These are phyloP conservation scores for Hephaestus fuliginosus DNA, from an alignment of 2,797 vertebrate species.

Conservation along the genomic window DNA sequence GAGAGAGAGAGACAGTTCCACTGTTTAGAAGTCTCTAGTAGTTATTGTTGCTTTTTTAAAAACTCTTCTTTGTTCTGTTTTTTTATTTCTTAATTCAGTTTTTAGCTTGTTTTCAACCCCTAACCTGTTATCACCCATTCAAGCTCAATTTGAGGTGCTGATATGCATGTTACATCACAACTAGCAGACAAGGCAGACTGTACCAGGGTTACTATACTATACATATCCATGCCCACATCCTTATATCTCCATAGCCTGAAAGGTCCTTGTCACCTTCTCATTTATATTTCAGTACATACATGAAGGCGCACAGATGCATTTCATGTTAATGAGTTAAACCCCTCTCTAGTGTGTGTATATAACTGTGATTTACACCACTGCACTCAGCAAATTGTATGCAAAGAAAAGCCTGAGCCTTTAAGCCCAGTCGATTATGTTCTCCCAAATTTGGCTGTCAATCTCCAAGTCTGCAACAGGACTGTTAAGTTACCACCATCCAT, in stretches of 20 bases:
- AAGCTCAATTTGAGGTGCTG: not conserved
- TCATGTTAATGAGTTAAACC: no score
- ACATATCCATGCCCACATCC: not conserved
- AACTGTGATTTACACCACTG: constrained; percentile 79
- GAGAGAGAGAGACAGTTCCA: no score
- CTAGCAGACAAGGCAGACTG: not conserved
- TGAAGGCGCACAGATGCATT: not conserved
- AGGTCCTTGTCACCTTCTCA: constrained; percentile 14
- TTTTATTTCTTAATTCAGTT: not conserved
- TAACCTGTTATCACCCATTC: not conserved
- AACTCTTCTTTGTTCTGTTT: no score
- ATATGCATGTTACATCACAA: not conserved
- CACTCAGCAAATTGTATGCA: constrained; percentile 77
- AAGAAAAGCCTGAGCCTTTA: constrained; percentile 75
- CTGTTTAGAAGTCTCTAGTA: not conserved
- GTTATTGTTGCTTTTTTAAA: not conserved
- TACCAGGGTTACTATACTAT: not conserved
- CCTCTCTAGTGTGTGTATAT: constrained; percentile 38
- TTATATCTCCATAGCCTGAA: not conserved
- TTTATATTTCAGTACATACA: constrained; percentile 6
- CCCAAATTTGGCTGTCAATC: constrained; percentile 77
- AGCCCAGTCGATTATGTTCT: constrained; percentile 78
- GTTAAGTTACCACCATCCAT: constrained; percentile 64
- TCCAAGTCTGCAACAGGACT: constrained; percentile 69
- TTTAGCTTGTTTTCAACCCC: not conserved